Evolutionary conservation across 2,888 invertebrate species (phyloP).

Genomic region (Gonocerus acuteangulatus): DNA sequence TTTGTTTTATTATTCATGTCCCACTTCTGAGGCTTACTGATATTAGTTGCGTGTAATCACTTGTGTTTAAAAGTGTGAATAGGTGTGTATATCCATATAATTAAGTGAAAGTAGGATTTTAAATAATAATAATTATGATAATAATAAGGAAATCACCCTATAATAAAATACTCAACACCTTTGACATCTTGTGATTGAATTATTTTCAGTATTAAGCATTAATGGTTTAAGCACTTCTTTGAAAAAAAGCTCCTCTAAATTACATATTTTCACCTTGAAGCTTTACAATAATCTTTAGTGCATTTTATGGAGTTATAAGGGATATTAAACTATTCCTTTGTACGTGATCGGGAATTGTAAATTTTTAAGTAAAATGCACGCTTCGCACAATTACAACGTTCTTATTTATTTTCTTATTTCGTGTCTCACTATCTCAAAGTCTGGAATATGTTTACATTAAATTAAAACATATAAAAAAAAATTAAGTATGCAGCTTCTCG

Average conservation of each 20-base stretch:
- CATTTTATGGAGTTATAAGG: conserved; percentile 8
- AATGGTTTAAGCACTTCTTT: conserved; percentile 3
- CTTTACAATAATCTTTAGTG: conserved; percentile 16
- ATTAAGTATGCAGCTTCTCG: conserved; percentile 6
- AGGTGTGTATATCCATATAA: conserved; percentile 31
- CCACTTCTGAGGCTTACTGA: conserved; percentile 26
- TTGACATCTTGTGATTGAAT: conserved; percentile 13
- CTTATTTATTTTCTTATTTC: conserved; percentile 10
- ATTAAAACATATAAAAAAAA: neutral
- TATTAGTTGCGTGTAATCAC: conserved; percentile 28
- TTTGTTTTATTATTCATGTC: conserved; percentile 1
- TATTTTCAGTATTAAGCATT: conserved; percentile 14
- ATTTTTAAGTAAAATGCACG: conserved; percentile 28
- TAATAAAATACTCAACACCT: conserved; percentile 17
- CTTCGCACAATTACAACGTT: conserved; percentile 29
- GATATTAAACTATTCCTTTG: neutral
- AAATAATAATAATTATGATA: conserved; percentile 10
- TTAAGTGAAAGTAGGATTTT: conserved; percentile 28
- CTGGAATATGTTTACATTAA: conserved; percentile 11
- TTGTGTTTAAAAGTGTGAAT: conserved; percentile 33
- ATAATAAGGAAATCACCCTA: conserved; percentile 17
- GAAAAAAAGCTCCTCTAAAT: neutral
- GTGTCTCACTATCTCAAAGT: neutral
- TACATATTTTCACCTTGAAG: conserved; percentile 11
- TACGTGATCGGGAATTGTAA: neutral